Conservation (phyloP, 2,113 vertebrate genomes). For the Nansenia antarctica region DNA sequence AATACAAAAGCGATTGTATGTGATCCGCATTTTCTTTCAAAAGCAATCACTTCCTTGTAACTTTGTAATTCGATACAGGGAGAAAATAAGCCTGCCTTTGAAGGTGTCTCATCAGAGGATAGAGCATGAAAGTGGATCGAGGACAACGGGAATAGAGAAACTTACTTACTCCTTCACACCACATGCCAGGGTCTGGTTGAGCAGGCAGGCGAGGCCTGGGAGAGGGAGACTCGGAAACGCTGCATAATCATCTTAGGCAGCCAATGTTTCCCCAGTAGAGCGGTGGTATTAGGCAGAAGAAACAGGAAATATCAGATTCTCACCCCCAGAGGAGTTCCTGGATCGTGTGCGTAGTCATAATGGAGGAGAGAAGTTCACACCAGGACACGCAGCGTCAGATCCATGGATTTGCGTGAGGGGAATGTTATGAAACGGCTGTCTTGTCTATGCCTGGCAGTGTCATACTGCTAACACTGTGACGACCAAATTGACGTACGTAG, state of each 20-base stretch:
- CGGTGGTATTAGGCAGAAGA: conserved; percentile 8
- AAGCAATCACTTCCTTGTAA: conserved; percentile 35
- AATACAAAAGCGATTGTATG: not conserved
- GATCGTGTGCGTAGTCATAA: not conserved
- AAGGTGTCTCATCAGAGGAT: conserved; percentile 58
- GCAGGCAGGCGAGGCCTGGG: too few species aligned
- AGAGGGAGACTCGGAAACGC: conserved; percentile 42
- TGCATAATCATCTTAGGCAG: conserved; percentile 53
- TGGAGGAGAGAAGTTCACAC: not conserved
- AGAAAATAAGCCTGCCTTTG: conserved; percentile 46
- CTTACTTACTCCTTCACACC: conserved; percentile 39
- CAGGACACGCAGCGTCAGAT: not conserved
- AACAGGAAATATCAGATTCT: not conserved
- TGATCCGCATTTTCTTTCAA: conserved; percentile 9
- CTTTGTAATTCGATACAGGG: not conserved
- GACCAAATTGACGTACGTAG: too few species aligned
- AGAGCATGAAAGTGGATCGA: conserved; percentile 44
- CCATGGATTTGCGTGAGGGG: too few species aligned
- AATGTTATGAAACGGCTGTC: too few species aligned
- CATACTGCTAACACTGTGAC: too few species aligned
- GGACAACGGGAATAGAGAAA: conserved; percentile 37
- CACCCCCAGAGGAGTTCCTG: not conserved
- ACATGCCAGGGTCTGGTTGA: conserved; percentile 44
- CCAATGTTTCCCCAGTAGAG: conserved; percentile 41
- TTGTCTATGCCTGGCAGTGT: too few species aligned